Percentiles rank a stretch among this genome's conserved stretches.
phyloP scores from a whole-genome alignment of 1,140 invertebrate species.

The Hydropsyche tenuis region DNA sequence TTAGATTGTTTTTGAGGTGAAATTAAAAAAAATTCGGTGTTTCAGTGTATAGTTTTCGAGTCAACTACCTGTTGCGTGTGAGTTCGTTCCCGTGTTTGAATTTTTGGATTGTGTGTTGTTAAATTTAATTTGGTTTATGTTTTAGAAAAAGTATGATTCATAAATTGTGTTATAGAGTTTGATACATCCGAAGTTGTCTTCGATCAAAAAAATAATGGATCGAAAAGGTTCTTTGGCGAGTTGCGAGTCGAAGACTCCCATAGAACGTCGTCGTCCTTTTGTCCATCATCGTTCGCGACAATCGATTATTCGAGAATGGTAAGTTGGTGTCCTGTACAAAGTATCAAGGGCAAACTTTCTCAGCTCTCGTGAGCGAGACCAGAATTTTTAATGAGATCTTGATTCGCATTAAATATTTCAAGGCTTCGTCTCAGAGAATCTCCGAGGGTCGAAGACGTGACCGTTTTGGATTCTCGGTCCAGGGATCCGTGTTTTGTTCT shows the following conservation, averaged over 20 bases:
- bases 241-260: background rate
- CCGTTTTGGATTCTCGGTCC: background rate
- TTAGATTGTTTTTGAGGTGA: too few relatives aligned
- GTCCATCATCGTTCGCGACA: background rate
- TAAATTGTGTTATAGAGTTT: background rate
- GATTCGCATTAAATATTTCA: background rate
- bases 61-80: too few relatives aligned
- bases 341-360: background rate
- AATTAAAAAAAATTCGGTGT: too few relatives aligned
- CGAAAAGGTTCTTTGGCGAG: background rate
- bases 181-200: background rate
- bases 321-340: background rate
- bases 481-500: background rate
- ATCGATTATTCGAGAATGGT: slow-evolving; percentile 8
- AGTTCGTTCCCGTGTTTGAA: too few relatives aligned
- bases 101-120: too few relatives aligned
- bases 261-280: background rate
- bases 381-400: background rate
- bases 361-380: background rate
- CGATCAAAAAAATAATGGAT: background rate
- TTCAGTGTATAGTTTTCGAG: too few relatives aligned
- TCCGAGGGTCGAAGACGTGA: background rate
- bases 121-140: too few relatives aligned
- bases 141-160: background rate
- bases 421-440: slow-evolving; percentile 15